A percentile compares a stretch with the other conserved stretches of the same genome.
Evolutionary conservation across 2,797 vertebrate species (phyloP).

Genomic region (Clarias fuscus): DNA sequence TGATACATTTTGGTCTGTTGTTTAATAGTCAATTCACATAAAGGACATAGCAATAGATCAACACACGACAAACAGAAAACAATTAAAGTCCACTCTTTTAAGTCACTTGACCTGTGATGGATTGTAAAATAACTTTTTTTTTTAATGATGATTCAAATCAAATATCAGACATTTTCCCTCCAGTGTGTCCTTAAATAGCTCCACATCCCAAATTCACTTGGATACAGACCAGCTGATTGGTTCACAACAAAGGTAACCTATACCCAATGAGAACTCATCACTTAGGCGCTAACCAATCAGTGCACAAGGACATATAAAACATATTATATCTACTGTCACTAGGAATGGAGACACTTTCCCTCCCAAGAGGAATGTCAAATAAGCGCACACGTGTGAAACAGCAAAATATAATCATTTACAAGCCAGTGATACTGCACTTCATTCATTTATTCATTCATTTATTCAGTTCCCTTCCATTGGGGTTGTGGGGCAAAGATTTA

Average conservation of each 20-base stretch:
- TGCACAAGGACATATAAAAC: slow-evolving; percentile 45
- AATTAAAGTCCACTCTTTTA: not conserved
- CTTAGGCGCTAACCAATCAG: slow-evolving; percentile 55
- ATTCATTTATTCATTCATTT: not conserved
- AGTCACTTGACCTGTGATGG: not conserved
- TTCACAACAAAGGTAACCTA: slow-evolving; percentile 46
- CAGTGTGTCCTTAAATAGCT: slow-evolving; percentile 54
- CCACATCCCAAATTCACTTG: slow-evolving; percentile 60
- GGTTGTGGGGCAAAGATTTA: too few relatives aligned
- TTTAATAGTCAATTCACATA: not conserved
- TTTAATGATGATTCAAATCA: not conserved
- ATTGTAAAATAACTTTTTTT: not conserved
- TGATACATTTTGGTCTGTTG: not conserved
- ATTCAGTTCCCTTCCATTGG: not conserved
- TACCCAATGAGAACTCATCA: slow-evolving; percentile 66
- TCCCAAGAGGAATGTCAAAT: slow-evolving; percentile 25
- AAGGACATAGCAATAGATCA: not conserved
- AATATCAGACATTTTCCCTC: not conserved
- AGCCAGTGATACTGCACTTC: not conserved
- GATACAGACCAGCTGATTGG: slow-evolving; percentile 75
- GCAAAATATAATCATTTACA: not conserved
- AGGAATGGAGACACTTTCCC: slow-evolving; percentile 33
- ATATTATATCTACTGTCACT: slow-evolving; percentile 52
- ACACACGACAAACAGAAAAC: not conserved
- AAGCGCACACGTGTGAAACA: not conserved